Base-by-base conservation (phyloP, 2,113 vertebrate genomes). In the Polypterus bichir region DNA sequence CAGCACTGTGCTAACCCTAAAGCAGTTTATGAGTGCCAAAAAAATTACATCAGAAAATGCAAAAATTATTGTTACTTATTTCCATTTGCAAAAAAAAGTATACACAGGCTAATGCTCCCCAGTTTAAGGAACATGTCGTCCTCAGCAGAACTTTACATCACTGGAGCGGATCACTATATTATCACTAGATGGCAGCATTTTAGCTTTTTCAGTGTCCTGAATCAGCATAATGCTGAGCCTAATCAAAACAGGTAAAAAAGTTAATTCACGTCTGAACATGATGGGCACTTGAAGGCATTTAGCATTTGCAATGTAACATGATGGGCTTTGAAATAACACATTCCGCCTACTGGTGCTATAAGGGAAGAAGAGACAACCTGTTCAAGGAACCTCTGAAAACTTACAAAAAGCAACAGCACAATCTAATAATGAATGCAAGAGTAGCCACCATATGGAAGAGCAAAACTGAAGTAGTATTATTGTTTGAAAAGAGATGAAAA, bases 141-240 rank as follows among this genome's bases (percentile, higher is more conserved):
- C 27, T 27, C 27, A 27, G 27, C 27, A 27, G 27, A 27, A 27
- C 27, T 27, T 27, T 27, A 27, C 27, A 27, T 27, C 27, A 27
- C 27, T 27, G 27, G 56, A 45, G 7, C 51, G 10, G 51, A 8
- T 52, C 51, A 3, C 10, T 8, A 45, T 58, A 7, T 7, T 1
- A 44, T 45, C 65, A 66, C 60, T 54, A 66, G 65, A 66, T 66
- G 65, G 65, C 65, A 66, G 65, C 48, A 53, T 59, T 46, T 59
- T 49, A 49, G 51, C 56, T 61, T 44, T 47, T 7, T 51, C 6
- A 5, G 6, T 10, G 47, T 9, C 44, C 57, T 58, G 47, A 49
- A 62, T 61, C 60, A 62, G 60, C 61, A 27, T 45, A 46, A 44
- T 59, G 10, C 51, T 47, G 49, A 61, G 51, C 47, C 52, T 54